phyloP scores from a whole-genome alignment of 2,797 vertebrate species.

The Lycodopsis pacificus region DNA sequence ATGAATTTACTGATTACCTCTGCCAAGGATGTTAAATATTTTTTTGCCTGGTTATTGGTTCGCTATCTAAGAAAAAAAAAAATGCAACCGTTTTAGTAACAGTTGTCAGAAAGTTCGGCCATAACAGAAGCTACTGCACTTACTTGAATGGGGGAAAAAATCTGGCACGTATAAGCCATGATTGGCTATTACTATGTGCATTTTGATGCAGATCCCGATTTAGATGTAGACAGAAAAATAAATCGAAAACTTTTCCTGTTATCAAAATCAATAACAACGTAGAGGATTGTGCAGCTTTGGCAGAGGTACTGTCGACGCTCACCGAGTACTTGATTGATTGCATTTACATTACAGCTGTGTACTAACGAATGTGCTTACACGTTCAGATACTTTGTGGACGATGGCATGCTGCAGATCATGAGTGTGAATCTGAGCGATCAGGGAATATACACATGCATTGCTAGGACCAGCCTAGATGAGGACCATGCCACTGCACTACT shows the following conservation, averaged over 20 bases:
- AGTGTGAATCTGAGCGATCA: slow-evolving; percentile 88
- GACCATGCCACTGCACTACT: slow-evolving; percentile 79
- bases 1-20: slow-evolving; percentile 9
- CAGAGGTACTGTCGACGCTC: neutral
- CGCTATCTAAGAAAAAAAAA: neutral
- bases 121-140: neutral
- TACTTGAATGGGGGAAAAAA: neutral
- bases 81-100: neutral
- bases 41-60: slow-evolving; percentile 2
- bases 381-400: slow-evolving; percentile 83
- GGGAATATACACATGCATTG: slow-evolving; percentile 89
- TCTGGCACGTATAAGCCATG: neutral
- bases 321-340: neutral
- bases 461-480: slow-evolving; percentile 87
- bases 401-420: slow-evolving; percentile 86
- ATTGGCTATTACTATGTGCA: neutral
- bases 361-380: slow-evolving; percentile 20
- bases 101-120: neutral
- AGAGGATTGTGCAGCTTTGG: neutral
- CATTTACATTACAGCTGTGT: neutral
- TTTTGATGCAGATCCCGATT: neutral
- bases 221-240: neutral
- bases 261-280: neutral
- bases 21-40: neutral
- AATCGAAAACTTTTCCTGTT: neutral